Percentiles rank a stretch among this genome's conserved stretches.
These are phyloP conservation scores for Tachysurus vachellii DNA, from an alignment of 2,113 vertebrate species.

Conservation along the genomic window DNA sequence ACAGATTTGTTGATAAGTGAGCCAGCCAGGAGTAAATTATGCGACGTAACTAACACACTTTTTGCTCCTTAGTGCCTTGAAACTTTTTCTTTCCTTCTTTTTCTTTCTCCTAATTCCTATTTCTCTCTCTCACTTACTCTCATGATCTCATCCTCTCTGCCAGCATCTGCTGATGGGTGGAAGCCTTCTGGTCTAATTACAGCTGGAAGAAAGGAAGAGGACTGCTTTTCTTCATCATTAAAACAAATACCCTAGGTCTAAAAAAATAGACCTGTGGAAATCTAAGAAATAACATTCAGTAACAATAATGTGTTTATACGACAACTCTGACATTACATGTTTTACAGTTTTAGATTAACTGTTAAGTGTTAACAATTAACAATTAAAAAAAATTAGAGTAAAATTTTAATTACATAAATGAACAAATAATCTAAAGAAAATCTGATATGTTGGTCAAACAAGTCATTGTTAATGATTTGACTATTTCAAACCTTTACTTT, in stretches of 20 bases:
- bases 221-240: slow-evolving; percentile 13
- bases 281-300: not conserved
- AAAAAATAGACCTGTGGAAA: not conserved
- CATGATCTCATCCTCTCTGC: slow-evolving; percentile 26
- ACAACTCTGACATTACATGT: not conserved
- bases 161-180: slow-evolving; percentile 35
- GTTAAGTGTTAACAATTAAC: not conserved
- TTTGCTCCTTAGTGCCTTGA: not conserved
- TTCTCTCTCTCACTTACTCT: slow-evolving; percentile 13
- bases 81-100: not conserved
- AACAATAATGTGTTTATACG: not conserved
- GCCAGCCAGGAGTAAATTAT: not conserved
- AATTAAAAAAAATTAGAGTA: not conserved
- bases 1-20: not conserved
- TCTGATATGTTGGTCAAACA: not conserved
- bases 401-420: not conserved
- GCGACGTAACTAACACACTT: not conserved
- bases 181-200: slow-evolving; percentile 45
- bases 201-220: slow-evolving; percentile 13
- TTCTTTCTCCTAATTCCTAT: slow-evolving; percentile 19
- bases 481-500: not conserved
- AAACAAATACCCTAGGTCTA: slow-evolving; percentile 25
- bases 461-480: not conserved
- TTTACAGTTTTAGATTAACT: not conserved
- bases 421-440: not conserved